These are phyloP conservation scores for Hippocampus kuda DNA, from an alignment of 2,797 vertebrate species.

Conservation along the genomic window DNA sequence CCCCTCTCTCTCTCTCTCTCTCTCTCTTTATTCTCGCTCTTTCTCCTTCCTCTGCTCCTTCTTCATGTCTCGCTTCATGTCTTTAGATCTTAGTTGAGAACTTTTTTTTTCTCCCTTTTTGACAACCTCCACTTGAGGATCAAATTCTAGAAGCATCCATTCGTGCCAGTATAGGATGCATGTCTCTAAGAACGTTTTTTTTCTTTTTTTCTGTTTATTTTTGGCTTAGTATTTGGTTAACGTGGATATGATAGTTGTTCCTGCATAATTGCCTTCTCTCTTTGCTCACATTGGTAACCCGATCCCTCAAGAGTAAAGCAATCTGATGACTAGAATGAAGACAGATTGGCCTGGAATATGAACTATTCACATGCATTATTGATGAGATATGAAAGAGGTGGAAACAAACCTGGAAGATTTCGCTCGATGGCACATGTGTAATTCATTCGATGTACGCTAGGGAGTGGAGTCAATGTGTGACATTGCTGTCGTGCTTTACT, in stretches of 20 bases:
- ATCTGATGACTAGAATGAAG: slow-evolving; percentile 13
- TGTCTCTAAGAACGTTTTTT: slow-evolving; percentile 64
- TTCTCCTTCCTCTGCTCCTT: slow-evolving; percentile 60
- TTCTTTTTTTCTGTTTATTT: slow-evolving; percentile 56
- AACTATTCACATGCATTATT: not conserved
- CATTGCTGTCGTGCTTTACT: slow-evolving; percentile 55
- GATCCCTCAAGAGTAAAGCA: slow-evolving; percentile 87
- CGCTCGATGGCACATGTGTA: not conserved
- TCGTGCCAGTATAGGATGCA: slow-evolving; percentile 93
- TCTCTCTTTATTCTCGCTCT: slow-evolving; percentile 3
- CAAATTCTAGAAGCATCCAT: slow-evolving; percentile 86
- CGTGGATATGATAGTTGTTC: slow-evolving; percentile 58
- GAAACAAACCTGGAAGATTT: not conserved
- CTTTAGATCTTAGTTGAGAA: slow-evolving; percentile 88
- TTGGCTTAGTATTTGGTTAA: slow-evolving; percentile 55
- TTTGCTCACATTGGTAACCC: slow-evolving; percentile 81
- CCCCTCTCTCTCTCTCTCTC: slow-evolving; percentile 67
- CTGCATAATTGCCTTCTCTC: slow-evolving; percentile 99
- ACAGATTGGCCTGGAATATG: slow-evolving; percentile 1
- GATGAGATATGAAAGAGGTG: not conserved
- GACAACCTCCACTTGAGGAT: slow-evolving; percentile 79
- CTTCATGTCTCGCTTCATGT: slow-evolving; percentile 95
- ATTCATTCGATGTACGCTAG: not conserved
- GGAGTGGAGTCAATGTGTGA: slow-evolving; percentile 1
- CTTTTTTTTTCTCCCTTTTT: slow-evolving; percentile 56